phyloP scores from a whole-genome alignment of 2,113 vertebrate species.

The Thunnus thynnus region DNA sequence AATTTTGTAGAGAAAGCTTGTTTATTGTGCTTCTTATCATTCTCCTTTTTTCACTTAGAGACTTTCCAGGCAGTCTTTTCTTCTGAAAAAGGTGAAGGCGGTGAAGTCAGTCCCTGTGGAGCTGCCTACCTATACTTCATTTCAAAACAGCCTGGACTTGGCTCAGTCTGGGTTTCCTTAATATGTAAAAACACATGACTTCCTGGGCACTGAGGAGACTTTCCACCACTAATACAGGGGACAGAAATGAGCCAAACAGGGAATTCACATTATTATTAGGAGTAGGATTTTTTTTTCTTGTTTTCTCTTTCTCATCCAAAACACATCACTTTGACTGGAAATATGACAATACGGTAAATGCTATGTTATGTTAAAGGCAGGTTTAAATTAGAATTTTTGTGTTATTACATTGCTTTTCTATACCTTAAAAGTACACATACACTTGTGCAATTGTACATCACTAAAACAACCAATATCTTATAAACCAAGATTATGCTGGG shows the following conservation, averaged over 20 bases:
- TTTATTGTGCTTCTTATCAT: not conserved
- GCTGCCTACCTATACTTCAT: not conserved
- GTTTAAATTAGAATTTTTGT: no score
- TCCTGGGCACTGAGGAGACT: not conserved
- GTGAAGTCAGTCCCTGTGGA: not conserved
- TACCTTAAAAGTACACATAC: no score
- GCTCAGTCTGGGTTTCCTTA: conserved; percentile 4
- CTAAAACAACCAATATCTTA: no score
- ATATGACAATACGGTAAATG: no score
- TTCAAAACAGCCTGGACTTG: not conserved
- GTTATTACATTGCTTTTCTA: no score
- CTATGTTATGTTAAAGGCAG: no score
- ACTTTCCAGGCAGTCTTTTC: conserved; percentile 1
- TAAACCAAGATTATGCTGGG: no score
- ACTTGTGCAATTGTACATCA: no score
- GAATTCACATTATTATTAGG: not conserved
- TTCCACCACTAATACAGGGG: not conserved
- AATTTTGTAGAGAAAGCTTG: not conserved
- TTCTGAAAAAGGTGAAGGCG: not conserved
- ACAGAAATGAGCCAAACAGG: not conserved
- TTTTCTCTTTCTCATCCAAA: no score
- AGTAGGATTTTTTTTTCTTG: not conserved
- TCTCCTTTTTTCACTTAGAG: not conserved
- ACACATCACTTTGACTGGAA: no score
- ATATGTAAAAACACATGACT: conserved; percentile 1